These are phyloP conservation scores for Kradibia gibbosae DNA, from an alignment of 1,140 invertebrate genomes.

Conservation along the genomic window DNA sequence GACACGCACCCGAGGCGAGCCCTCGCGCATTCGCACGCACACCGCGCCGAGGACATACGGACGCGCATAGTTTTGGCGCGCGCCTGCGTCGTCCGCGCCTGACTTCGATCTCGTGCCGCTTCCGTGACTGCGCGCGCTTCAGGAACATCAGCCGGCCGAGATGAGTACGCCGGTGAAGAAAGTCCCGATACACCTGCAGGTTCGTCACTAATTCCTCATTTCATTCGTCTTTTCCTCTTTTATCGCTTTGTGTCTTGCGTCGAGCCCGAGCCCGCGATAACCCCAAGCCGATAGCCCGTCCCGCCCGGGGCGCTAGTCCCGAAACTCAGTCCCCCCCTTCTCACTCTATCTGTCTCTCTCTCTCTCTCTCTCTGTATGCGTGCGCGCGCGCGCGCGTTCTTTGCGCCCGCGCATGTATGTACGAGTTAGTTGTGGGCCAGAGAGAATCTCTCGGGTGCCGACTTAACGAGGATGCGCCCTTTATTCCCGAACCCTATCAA, in stretches of 20 bases:
- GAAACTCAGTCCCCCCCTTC: background rate
- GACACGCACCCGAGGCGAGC: background rate
- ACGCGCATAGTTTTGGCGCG: constrained; percentile 16
- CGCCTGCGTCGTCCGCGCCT: constrained; percentile 21
- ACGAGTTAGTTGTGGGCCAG: no score
- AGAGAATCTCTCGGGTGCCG: no score
- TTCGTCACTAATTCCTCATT: constrained; percentile 67
- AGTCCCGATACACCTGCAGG: constrained; percentile 94
- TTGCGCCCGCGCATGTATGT: no score
- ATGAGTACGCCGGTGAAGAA: constrained; percentile 87
- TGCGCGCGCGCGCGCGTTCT: no score
- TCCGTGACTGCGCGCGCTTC: constrained; percentile 24
- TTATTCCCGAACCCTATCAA: no score
- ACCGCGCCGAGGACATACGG: no score
- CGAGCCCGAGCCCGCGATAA: background rate
- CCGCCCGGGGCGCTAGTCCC: background rate
- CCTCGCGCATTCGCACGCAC: background rate
- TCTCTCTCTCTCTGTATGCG: no score
- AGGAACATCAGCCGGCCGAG: constrained; percentile 49
- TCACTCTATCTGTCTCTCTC: background rate
- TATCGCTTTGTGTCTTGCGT: background rate
- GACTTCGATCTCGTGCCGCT: constrained; percentile 1
- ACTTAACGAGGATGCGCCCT: no score
- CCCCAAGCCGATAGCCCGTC: background rate
- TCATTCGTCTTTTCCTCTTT: no score